Conservation (phyloP, 2,888 invertebrate genomes). For the Agriopis marginaria region DNA sequence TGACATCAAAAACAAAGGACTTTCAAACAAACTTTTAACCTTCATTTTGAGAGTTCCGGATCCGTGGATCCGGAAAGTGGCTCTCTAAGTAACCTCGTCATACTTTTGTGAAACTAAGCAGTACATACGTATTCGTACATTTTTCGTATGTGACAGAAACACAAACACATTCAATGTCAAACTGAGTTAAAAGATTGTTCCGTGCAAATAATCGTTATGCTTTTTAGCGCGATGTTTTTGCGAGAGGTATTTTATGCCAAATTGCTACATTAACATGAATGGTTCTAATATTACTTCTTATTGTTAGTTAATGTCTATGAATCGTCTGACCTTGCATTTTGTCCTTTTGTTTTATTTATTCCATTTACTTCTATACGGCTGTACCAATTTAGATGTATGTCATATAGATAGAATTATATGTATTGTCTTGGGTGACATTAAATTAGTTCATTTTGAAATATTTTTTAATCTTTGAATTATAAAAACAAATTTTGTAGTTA, state of each 20-base stretch:
- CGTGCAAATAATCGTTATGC: not conserved
- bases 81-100: not conserved
- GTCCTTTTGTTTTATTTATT: not conserved
- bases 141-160: not conserved
- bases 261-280: constrained; percentile 6
- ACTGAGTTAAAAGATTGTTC: not conserved
- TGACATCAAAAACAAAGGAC: too few relatives aligned
- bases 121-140: not conserved
- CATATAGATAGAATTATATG: too few relatives aligned
- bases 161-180: not conserved
- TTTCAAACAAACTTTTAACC: too few relatives aligned
- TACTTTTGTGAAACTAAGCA: too few relatives aligned
- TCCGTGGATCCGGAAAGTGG: too few relatives aligned
- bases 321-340: not conserved
- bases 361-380: too few relatives aligned
- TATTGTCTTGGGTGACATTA: too few relatives aligned
- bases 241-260: not conserved
- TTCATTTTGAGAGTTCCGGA: too few relatives aligned
- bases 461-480: too few relatives aligned
- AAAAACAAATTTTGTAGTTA: too few relatives aligned
- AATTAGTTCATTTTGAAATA: too few relatives aligned
- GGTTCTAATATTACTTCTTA: not conserved
- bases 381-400: too few relatives aligned
- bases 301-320: not conserved
- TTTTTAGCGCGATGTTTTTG: not conserved